Conservation (phyloP, 2,797 vertebrate species). For the Leptatherina wallacei region DNA sequence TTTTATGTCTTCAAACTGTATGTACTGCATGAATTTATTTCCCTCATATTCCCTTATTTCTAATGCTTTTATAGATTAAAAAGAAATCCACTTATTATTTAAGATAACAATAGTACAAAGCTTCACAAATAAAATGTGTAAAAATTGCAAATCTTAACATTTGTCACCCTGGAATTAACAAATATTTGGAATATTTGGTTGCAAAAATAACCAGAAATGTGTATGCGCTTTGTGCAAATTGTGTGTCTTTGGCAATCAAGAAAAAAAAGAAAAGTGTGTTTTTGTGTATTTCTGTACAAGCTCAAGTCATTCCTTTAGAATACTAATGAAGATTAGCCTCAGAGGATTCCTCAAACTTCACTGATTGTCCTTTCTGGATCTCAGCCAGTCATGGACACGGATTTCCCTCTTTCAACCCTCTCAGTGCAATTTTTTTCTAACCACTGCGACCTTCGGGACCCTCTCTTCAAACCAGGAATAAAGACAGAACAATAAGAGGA, state of each 20-base stretch:
- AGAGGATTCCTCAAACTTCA: slow-evolving; percentile 60
- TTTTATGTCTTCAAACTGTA: background rate
- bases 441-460: slow-evolving; percentile 55
- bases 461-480: slow-evolving; percentile 58
- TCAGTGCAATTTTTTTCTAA: slow-evolving; percentile 54
- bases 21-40: background rate
- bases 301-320: slow-evolving; percentile 53
- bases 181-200: no score
- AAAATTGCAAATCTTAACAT: no score
- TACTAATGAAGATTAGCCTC: slow-evolving; percentile 77
- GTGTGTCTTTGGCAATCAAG: slow-evolving; percentile 30
- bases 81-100: no score
- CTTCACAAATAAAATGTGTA: no score
- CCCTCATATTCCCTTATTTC: no score
- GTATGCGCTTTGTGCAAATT: background rate
- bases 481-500: slow-evolving; percentile 56
- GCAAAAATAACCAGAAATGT: no score
- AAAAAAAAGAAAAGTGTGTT: slow-evolving; percentile 3
- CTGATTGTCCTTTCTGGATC: slow-evolving; percentile 51
- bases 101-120: no score
- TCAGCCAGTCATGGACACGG: slow-evolving; percentile 48
- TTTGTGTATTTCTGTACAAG: slow-evolving; percentile 25
- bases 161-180: no score
- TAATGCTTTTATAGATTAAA: no score
- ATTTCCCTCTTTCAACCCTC: slow-evolving; percentile 59